A percentile compares a stretch with the other conserved stretches of the same genome.
These are phyloP conservation scores for Scaeva pyrastri DNA, from an alignment of 2,888 invertebrate genomes.

Conservation along the genomic window DNA sequence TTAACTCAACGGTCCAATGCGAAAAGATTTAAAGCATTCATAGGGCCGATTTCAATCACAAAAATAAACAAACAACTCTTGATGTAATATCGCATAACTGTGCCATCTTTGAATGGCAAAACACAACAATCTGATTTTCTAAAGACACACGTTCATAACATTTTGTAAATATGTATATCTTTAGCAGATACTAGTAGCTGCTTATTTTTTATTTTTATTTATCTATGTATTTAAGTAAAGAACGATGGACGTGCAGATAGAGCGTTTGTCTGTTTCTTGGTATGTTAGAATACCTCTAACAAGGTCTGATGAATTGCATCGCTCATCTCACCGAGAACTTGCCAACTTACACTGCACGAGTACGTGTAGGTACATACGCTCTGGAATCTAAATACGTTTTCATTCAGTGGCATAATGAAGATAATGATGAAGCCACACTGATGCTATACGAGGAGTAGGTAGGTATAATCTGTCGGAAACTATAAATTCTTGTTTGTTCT, in stretches of 20 bases:
- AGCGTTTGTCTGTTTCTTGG: slow-evolving; percentile 40
- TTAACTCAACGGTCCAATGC: slow-evolving; percentile 63
- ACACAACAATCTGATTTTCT: slow-evolving; percentile 32
- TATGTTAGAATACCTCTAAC: slow-evolving; percentile 61
- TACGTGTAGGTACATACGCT: slow-evolving; percentile 16
- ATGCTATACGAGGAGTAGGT: slow-evolving; percentile 19
- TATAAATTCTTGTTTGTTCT: slow-evolving; percentile 69
- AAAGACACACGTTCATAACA: slow-evolving; percentile 31
- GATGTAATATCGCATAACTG: slow-evolving; percentile 36
- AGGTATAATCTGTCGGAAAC: slow-evolving; percentile 65
- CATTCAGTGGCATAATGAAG: slow-evolving; percentile 66
- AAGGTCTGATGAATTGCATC: slow-evolving; percentile 70
- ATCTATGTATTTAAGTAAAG: slow-evolving; percentile 24
- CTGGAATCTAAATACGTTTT: slow-evolving; percentile 62
- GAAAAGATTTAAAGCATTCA: slow-evolving; percentile 49
- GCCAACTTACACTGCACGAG: slow-evolving; percentile 8
- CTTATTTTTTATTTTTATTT: slow-evolving; percentile 34
- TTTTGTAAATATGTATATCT: too few relatives aligned
- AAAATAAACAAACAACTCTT: slow-evolving; percentile 35
- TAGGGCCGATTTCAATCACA: slow-evolving; percentile 60
- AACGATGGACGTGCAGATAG: slow-evolving; percentile 25
- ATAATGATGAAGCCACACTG: slow-evolving; percentile 54
- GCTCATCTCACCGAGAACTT: slow-evolving; percentile 51
- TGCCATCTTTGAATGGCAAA: slow-evolving; percentile 45
- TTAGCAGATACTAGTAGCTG: background rate